Conservation (phyloP, 2,113 vertebrate genomes). For the Lepus timidus region DNA sequence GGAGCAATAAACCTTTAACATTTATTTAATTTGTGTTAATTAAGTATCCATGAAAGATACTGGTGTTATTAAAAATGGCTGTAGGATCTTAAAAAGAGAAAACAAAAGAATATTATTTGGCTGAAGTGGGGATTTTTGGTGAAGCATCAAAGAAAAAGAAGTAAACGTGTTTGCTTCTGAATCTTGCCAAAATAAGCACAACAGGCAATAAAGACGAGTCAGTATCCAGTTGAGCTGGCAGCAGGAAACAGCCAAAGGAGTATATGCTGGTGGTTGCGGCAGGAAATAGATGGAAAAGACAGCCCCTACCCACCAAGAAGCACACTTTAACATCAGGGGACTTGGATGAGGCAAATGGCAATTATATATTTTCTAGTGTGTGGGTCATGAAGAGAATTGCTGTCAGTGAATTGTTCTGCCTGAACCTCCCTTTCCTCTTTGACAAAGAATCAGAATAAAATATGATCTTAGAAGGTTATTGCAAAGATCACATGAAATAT, state of each 20-base stretch:
- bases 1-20: slow-evolving; percentile 43
- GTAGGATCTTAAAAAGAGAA: neutral
- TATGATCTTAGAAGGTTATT: neutral
- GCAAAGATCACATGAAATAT: neutral
- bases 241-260: neutral
- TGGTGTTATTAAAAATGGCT: slow-evolving; percentile 40
- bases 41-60: neutral
- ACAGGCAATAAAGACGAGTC: neutral
- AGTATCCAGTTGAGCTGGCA: neutral
- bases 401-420: neutral
- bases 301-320: neutral
- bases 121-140: slow-evolving; percentile 3
- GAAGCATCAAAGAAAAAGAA: slow-evolving; percentile 22
- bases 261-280: neutral
- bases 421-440: neutral
- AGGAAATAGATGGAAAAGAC: neutral
- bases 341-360: neutral
- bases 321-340: neutral
- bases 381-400: neutral
- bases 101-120: neutral
- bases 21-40: slow-evolving; percentile 30
- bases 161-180: neutral
- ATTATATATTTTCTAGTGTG: neutral
- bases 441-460: slow-evolving; percentile 39
- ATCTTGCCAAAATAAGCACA: neutral